Conservation (phyloP, 2,797 vertebrate species). For the Pantherophis alleghaniensis region DNA sequence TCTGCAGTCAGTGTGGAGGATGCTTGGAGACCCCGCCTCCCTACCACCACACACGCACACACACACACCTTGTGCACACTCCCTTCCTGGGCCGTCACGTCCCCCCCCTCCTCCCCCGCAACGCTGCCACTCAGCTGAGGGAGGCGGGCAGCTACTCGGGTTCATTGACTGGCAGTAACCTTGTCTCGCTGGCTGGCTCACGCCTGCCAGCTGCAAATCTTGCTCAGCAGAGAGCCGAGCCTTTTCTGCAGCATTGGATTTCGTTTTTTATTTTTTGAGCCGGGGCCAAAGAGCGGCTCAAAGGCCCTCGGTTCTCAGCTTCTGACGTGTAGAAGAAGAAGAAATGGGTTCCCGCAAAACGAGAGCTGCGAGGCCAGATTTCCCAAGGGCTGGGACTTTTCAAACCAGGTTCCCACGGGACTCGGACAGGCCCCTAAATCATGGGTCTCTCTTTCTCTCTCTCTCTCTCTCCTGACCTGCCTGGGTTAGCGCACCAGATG, state of each 20-base stretch:
- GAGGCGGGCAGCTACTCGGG: constrained; percentile 53
- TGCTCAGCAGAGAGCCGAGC: neutral
- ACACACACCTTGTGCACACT: neutral
- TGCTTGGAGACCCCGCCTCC: neutral
- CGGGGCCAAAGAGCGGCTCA: neutral
- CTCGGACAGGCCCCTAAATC: too few species aligned
- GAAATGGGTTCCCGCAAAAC: too few species aligned
- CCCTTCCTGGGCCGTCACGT: neutral
- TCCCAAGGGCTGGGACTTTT: neutral
- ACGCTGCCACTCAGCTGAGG: constrained; percentile 37
- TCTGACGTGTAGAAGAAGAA: too few species aligned
- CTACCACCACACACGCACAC: neutral
- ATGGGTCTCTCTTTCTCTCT: neutral
- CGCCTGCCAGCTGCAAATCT: neutral
- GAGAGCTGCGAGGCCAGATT: neutral
- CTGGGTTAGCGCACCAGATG: neutral
- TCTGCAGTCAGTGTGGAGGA: neutral
- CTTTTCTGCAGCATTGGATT: neutral
- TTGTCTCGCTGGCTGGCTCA: neutral
- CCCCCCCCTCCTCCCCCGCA: neutral
- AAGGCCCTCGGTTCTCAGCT: neutral
- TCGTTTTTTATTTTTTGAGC: neutral
- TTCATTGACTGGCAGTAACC: constrained; percentile 71
- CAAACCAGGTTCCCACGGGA: neutral
- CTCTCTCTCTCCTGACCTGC: neutral